Evolutionary conservation across 1,140 invertebrate genomes (phyloP).

Genomic region (Kradibia gibbosae): DNA sequence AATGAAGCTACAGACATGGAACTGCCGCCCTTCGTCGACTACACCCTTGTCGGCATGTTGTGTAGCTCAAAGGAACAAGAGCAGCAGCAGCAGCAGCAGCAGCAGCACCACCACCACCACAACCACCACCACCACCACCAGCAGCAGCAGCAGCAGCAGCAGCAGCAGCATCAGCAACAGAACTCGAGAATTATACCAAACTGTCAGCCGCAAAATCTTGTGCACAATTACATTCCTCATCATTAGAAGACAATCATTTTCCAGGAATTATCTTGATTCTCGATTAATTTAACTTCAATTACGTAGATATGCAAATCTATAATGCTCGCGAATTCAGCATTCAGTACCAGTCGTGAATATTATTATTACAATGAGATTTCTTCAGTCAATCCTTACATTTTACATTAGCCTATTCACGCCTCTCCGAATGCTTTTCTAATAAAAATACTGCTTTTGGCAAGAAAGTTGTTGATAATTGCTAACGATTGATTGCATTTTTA

Average conservation of each 20-base stretch:
- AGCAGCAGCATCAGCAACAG: constrained; percentile 30
- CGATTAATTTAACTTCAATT: not conserved
- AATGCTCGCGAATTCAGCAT: too few species aligned
- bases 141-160: not conserved
- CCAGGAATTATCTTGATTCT: not conserved
- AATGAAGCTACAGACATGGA: constrained; percentile 63
- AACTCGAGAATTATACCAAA: not conserved
- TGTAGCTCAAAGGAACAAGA: constrained; percentile 66
- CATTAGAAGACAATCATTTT: constrained; percentile 53
- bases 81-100: constrained; percentile 23
- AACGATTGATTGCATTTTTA: too few species aligned
- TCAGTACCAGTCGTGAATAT: too few species aligned
- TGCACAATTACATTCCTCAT: constrained; percentile 66
- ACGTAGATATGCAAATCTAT: too few species aligned
- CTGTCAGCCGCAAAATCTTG: constrained; percentile 33
- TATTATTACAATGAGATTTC: too few species aligned
- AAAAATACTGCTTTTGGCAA: too few species aligned
- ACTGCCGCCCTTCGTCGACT: constrained; percentile 68
- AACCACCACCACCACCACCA: constrained; percentile 27
- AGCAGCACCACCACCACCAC: constrained; percentile 27
- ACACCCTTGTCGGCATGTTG: constrained; percentile 69
- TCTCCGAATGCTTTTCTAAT: too few species aligned
- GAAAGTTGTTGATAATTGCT: too few species aligned
- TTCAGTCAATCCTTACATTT: too few species aligned
- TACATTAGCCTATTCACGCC: too few species aligned